Evolutionary conservation across 2,113 vertebrate species (phyloP).

Genomic region (Hylia prasina): DNA sequence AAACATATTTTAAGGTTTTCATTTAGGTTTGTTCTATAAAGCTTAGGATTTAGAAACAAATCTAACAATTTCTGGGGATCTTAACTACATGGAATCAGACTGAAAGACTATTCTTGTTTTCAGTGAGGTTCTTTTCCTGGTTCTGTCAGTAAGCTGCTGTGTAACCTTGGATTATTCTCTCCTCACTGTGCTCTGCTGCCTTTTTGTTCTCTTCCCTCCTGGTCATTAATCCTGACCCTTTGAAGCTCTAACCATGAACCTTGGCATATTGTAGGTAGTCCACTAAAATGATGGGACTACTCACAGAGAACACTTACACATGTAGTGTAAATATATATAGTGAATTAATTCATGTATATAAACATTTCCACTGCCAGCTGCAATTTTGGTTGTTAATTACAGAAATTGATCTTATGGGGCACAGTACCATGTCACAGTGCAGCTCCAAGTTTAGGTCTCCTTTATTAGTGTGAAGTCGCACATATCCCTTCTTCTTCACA

Average conservation of each 20-base stretch:
- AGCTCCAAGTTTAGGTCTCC: conserved; percentile 94
- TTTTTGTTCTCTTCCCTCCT: not conserved
- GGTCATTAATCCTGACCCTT: not conserved
- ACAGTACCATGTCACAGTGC: conserved; percentile 90
- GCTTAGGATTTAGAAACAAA: not conserved
- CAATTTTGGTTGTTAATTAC: not conserved
- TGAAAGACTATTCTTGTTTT: not conserved
- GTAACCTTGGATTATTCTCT: not conserved
- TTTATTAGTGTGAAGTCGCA: conserved; percentile 90
- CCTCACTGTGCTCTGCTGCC: not conserved
- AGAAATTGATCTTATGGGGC: not conserved
- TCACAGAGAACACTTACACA: not conserved
- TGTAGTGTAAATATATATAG: not conserved
- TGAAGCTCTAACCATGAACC: not conserved
- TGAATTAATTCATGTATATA: not conserved
- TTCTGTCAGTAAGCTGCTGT: not conserved
- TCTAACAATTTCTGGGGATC: not conserved
- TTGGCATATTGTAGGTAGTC: not conserved
- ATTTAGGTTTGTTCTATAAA: not conserved
- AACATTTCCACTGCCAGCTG: not conserved
- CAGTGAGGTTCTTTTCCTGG: not conserved
- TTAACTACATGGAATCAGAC: not conserved
- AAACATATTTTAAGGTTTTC: not conserved
- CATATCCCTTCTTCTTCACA: conserved; percentile 96
- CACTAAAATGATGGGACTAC: not conserved